Evolutionary conservation across 2,113 vertebrate genomes (phyloP).

Genomic region (Paracanthobrama guichenoti): DNA sequence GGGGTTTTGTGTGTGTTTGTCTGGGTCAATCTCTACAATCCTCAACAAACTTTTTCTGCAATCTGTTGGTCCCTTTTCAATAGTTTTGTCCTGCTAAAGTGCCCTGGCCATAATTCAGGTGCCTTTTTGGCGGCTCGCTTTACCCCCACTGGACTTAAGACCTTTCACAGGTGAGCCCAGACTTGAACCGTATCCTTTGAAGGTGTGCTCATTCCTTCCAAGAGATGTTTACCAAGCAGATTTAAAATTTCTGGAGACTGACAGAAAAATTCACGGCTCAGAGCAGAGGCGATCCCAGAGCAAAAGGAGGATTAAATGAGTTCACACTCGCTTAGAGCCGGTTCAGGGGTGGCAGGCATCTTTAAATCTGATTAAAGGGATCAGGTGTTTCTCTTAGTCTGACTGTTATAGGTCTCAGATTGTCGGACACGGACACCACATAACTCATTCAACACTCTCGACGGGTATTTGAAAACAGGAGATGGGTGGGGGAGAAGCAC

Average conservation of each 20-base stretch:
- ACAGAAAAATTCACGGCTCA: not conserved
- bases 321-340: constrained; percentile 26
- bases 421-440: constrained; percentile 2
- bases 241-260: constrained; percentile 32
- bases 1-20: no score
- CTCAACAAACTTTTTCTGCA: not conserved
- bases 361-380: constrained; percentile 47
- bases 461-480: constrained; percentile 24
- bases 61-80: not conserved
- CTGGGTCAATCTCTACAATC: not conserved
- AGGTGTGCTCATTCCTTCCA: not conserved
- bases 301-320: constrained; percentile 38
- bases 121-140: constrained; percentile 15
- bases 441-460: constrained; percentile 3
- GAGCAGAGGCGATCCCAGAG: constrained; percentile 25
- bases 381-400: constrained; percentile 33
- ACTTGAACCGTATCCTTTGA: constrained; percentile 43
- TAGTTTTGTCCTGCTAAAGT: constrained; percentile 34
- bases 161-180: constrained; percentile 37
- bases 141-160: constrained; percentile 32
- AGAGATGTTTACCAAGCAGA: constrained; percentile 48
- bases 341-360: constrained; percentile 25
- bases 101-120: constrained; percentile 5
- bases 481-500: constrained; percentile 7
- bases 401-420: constrained; percentile 25